phyloP scores from a whole-genome alignment of 37 sponge, comb jelly and placozoan genomes.

The Chondrosia reniformis region DNA sequence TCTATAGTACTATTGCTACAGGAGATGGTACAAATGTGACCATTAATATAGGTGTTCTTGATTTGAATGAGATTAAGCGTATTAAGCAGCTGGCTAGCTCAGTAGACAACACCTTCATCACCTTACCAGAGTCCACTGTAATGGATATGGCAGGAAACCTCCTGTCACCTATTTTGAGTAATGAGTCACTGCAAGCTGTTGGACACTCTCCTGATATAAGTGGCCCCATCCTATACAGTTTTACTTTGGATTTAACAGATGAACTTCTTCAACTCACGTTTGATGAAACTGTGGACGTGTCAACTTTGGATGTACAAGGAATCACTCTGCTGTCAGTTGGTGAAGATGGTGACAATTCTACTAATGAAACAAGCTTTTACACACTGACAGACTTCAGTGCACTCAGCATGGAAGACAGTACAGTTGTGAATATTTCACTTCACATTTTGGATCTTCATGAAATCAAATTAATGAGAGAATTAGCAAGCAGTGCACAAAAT shows the following conservation, averaged over 20 bases:
- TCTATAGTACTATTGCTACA: constrained; percentile 32
- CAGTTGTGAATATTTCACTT: constrained; percentile 48
- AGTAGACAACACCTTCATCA: constrained; percentile 44
- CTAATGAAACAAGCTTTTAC: constrained; percentile 10
- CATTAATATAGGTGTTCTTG: constrained; percentile 50
- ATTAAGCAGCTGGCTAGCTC: constrained; percentile 58
- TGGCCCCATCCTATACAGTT: constrained; percentile 51
- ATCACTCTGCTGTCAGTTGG: constrained; percentile 37
- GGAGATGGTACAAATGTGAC: constrained; percentile 40
- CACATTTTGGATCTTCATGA: constrained; percentile 66
- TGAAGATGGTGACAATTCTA: not conserved
- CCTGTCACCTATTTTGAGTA: constrained; percentile 44
- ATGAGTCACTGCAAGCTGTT: constrained; percentile 26
- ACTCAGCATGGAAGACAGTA: constrained; percentile 43
- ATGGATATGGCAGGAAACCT: constrained; percentile 67
- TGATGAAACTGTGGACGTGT: constrained; percentile 81
- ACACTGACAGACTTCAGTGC: constrained; percentile 39
- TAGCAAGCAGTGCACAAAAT: constrained; percentile 64
- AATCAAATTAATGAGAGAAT: constrained; percentile 71
- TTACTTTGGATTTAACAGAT: constrained; percentile 73
- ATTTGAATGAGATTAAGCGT: constrained; percentile 80
- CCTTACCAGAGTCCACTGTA: constrained; percentile 37
- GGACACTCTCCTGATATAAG: constrained; percentile 48
- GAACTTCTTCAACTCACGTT: constrained; percentile 78
- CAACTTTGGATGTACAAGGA: constrained; percentile 52